Base-by-base conservation (phyloP, 2,888 invertebrate genomes). In the Fabriciana adippe region DNA sequence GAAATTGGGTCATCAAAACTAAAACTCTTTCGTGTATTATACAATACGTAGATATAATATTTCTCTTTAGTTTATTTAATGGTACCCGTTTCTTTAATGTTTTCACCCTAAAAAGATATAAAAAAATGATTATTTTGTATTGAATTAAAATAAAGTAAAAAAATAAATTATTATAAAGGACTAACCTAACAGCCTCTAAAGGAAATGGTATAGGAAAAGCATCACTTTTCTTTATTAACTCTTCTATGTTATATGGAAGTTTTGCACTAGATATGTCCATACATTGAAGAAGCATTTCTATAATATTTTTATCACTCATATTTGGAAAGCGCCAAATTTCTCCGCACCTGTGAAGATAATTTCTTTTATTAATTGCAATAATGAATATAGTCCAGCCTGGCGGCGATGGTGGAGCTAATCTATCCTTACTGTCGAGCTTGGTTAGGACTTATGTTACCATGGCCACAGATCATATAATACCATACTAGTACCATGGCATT, bases 1-100 rank as follows among this genome's bases (percentile, higher is more conserved):
- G 86, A 82, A 95, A 96, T 67, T 93, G 90, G 8, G 94, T 92
- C 80, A 94, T 94, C 1, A 96, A 83, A 3, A 93, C 83, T 2
- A 96, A 72, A 14, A 94, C 94, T 62, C 94, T 90, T 79, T 96
- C 96, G 74, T 96, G 96, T 69, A 96, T 89, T 1, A 96, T 71
- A 0, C 96, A 95, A 80, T 96, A 96, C 0, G 93, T 94, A 0
- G 95, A 95, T 1, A 86, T 86, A 48, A 93, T 90, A 74, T 94
- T 93, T 67, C 80, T 84, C 74, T 85, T 83, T 50, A 92, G 73
- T 54, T 82, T 84, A 2, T 89, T 88, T 65, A 84, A 68, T 0
- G 90, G 82, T 63, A 84, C 80, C 21, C 80, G 73, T 0, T 78
- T 79, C 79, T 83, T 87, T 1, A 92, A 74, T 35, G 82, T 81